Base-by-base conservation (phyloP, 2,888 invertebrate species). In the Sarcophaga rosellei region DNA sequence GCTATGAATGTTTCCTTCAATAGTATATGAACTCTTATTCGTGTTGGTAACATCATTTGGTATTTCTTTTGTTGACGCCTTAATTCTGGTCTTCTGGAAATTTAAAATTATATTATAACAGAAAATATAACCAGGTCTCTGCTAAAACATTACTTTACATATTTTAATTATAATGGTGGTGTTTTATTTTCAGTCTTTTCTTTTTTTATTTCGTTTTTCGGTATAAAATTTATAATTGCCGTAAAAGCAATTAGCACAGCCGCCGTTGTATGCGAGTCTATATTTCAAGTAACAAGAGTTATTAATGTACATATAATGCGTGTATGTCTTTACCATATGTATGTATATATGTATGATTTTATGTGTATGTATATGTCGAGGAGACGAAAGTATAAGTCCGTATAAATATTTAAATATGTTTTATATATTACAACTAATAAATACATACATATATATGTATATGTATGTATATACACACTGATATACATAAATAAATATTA, bases 121-220 rank as follows among this genome's bases (percentile, higher is more conserved):
- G 35, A 35, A 35, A 35, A 35, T 10, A 35, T 10, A 35, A 35
- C 35, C 35, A 10, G 35, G 35, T 35, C 35, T 73, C 81, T 76
- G 62, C 57, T 72, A 76, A 47, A 83, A 77, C 57, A 84, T 68
- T 63, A 45, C 78, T 84, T 81, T 81, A 81, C 77, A 84, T 86
- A 81, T 86, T 84, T 86, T 86, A 81, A 81, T 81, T 84, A 81
- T 74, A 70, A 84, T 86, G 86, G 77, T 84, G 80, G 73, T 81
- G 77, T 77, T 74, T 78, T 17, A 69, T 12, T 8, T 70, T 69
- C 20, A 12, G 8, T 23, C 25, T 15, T 15, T 69, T 21, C 21
- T 57, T 76, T 73, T 76, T 79, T 70, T n/a, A 3, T 44, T 25
- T 21, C 35, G 21, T 8, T 25, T 35, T 79, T 61, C 44, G 15